These are phyloP conservation scores for Syrista parreyssii DNA, from an alignment of 2,888 invertebrate species.

Conservation along the genomic window DNA sequence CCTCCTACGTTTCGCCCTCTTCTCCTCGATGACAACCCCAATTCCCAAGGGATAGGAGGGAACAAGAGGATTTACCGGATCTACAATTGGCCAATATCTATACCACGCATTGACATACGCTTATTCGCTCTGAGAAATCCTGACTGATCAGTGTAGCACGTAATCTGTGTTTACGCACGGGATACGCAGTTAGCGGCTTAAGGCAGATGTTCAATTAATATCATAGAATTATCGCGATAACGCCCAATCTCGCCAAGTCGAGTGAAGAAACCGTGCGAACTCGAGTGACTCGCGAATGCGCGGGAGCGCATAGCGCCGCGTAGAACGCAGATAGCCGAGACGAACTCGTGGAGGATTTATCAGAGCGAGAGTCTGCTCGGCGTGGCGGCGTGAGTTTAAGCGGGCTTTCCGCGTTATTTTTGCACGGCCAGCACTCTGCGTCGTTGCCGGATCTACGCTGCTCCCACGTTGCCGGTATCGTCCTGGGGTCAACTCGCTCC, in stretches of 20 bases:
- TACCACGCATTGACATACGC: neutral
- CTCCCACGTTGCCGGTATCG: conserved; percentile 43
- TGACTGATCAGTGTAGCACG: too few species aligned
- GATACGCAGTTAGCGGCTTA: neutral
- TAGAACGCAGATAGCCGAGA: neutral
- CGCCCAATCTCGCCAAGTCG: neutral
- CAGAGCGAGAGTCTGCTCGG: neutral
- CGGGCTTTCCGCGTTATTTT: conserved; percentile 52
- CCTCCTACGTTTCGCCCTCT: conserved; percentile 1
- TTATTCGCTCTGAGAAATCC: neutral
- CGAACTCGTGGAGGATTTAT: neutral
- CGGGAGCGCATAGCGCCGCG: neutral
- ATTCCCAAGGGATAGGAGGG: conserved; percentile 3
- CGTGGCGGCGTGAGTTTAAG: conserved; percentile 38
- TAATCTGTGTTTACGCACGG: too few species aligned
- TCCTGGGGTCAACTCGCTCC: conserved; percentile 38
- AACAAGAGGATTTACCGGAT: neutral
- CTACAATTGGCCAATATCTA: neutral
- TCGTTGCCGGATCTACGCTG: conserved; percentile 47
- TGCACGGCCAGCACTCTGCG: conserved; percentile 40
- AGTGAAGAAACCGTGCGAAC: neutral
- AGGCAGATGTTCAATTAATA: neutral
- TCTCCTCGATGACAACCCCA: neutral
- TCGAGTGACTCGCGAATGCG: neutral
- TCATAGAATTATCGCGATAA: neutral